Percentiles rank a stretch among this genome's conserved stretches.
These are phyloP conservation scores for Linnaemya vulpina DNA, from an alignment of 2,888 invertebrate species.

Conservation along the genomic window DNA sequence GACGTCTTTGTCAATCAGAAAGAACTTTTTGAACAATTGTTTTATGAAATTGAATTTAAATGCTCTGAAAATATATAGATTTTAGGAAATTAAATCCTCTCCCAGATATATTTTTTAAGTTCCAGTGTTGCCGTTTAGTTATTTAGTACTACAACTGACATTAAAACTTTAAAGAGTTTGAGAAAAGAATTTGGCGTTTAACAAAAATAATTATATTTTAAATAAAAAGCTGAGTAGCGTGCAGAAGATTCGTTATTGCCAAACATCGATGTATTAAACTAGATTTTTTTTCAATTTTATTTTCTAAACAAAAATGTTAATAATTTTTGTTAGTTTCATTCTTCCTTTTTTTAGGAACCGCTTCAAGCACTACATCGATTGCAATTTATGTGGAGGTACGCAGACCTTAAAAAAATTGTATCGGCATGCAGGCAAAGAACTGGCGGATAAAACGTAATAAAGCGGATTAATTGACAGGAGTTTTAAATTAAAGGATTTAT, in stretches of 20 bases:
- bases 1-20: too few relatives aligned
- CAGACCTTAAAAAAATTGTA: constrained; percentile 48
- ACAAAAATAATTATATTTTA: too few relatives aligned
- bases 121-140: too few relatives aligned
- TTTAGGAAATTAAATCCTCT: too few relatives aligned
- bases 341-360: constrained; percentile 29
- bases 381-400: constrained; percentile 67
- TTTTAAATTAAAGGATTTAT: constrained; percentile 72
- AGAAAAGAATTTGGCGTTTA: too few relatives aligned
- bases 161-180: too few relatives aligned
- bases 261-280: neutral
- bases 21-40: too few relatives aligned
- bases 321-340: constrained; percentile 6
- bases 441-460: constrained; percentile 60
- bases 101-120: too few relatives aligned
- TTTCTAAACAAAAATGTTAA: constrained; percentile 52
- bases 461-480: constrained; percentile 71
- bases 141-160: too few relatives aligned
- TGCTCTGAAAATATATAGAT: too few relatives aligned
- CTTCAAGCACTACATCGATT: constrained; percentile 65
- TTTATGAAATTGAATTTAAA: too few relatives aligned
- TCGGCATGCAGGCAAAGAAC: constrained; percentile 33
- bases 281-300: neutral
- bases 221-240: neutral
- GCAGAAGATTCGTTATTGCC: neutral